phyloP scores from a whole-genome alignment of 1,140 invertebrate genomes.

The Zaprionus ornatus region DNA sequence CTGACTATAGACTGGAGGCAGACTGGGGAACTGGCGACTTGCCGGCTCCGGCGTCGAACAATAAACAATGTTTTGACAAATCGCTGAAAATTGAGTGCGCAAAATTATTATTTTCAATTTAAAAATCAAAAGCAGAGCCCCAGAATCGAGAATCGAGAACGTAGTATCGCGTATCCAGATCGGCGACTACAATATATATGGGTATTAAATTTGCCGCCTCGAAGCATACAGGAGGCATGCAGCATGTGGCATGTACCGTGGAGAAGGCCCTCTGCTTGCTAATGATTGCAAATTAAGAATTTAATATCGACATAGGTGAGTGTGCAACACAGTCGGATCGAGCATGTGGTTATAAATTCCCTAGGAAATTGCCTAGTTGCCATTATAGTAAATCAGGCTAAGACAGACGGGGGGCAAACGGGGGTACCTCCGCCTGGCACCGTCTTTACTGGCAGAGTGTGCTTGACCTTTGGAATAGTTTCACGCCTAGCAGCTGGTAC shows the following conservation, averaged over 20 bases:
- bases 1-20: constrained; percentile 10
- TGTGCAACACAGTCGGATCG: not conserved
- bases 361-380: constrained; percentile 55
- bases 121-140: constrained; percentile 66
- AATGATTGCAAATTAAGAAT: constrained; percentile 84
- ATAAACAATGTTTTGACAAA: constrained; percentile 84
- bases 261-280: constrained; percentile 58
- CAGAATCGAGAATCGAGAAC: constrained; percentile 28
- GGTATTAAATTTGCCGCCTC: constrained; percentile 77
- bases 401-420: not conserved
- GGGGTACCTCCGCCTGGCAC: not conserved
- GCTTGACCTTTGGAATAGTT: constrained; percentile 71
- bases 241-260: not conserved
- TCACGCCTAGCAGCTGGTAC: constrained; percentile 60
- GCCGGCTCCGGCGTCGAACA: constrained; percentile 61
- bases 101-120: constrained; percentile 84
- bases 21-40: constrained; percentile 37
- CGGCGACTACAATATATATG: constrained; percentile 68
- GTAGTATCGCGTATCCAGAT: constrained; percentile 18
- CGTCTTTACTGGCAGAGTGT: constrained; percentile 3
- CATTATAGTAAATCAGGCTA: constrained; percentile 64
- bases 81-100: constrained; percentile 84
- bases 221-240: constrained; percentile 33
- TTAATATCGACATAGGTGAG: constrained; percentile 63
- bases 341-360: constrained; percentile 63